Conservation (phyloP, 2,888 invertebrate species). For the Drosophila nigricruria region DNA sequence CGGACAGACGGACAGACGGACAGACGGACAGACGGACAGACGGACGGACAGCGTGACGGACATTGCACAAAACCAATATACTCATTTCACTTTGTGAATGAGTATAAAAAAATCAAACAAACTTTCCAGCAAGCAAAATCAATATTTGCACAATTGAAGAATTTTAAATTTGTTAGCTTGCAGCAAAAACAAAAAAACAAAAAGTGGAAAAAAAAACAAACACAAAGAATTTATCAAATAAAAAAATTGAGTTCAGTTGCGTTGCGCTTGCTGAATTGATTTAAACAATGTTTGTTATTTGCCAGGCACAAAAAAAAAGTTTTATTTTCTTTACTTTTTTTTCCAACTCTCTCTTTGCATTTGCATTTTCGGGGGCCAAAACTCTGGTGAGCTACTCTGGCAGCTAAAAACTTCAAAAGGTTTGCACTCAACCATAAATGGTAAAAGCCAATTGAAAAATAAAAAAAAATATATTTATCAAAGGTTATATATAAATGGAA, state of each 20-base stretch:
- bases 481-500: not conserved
- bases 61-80: no score
- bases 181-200: not conserved
- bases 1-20: no score
- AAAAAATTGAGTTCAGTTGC: slow-evolving; percentile 40
- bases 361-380: slow-evolving; percentile 52
- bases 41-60: no score
- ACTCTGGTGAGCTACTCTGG: slow-evolving; percentile 40
- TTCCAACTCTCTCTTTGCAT: slow-evolving; percentile 34
- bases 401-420: slow-evolving; percentile 69
- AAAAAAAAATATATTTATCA: slow-evolving; percentile 7
- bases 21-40: no score
- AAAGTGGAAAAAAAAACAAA: not conserved
- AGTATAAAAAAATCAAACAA: slow-evolving; percentile 37
- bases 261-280: slow-evolving; percentile 62
- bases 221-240: slow-evolving; percentile 14
- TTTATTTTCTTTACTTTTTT: slow-evolving; percentile 18
- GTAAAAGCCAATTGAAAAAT: slow-evolving; percentile 44
- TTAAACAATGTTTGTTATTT: slow-evolving; percentile 64
- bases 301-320: slow-evolving; percentile 23
- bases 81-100: no score
- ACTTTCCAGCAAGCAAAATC: slow-evolving; percentile 67
- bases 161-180: slow-evolving; percentile 53
- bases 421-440: slow-evolving; percentile 43
- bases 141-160: slow-evolving; percentile 66